Percentiles rank a stretch among this genome's conserved stretches.
These are phyloP conservation scores for Cancer borealis DNA, from an alignment of 2,888 invertebrate genomes.

Conservation along the genomic window DNA sequence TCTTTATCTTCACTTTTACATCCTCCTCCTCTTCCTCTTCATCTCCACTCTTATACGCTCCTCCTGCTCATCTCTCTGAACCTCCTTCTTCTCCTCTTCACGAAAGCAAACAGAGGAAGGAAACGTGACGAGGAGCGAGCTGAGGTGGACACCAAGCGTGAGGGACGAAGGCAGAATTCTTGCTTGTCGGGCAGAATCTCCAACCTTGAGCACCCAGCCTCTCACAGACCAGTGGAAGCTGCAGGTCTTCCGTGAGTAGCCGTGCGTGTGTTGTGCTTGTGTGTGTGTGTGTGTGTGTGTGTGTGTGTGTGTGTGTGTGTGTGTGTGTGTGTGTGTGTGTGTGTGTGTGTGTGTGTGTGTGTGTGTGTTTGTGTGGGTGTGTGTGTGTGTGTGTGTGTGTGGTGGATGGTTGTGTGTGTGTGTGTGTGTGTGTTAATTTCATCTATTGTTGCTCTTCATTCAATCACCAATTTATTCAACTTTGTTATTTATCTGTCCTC, in stretches of 20 bases:
- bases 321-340: slow-evolving; percentile 40
- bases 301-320: slow-evolving; percentile 10
- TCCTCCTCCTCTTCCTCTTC: neutral
- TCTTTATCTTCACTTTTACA: too few species aligned
- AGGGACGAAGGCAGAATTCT: slow-evolving; percentile 51
- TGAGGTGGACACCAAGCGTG: slow-evolving; percentile 60
- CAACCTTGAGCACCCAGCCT: neutral
- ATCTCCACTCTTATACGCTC: neutral
- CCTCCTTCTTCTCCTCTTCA: neutral
- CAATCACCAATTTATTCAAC: neutral
- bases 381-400: neutral
- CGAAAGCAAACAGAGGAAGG: slow-evolving; percentile 10
- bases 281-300: neutral
- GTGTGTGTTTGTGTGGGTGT: neutral
- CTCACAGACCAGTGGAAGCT: slow-evolving; percentile 54
- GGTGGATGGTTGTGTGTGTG: slow-evolving; percentile 7
- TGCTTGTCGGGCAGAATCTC: slow-evolving; percentile 49
- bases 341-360: slow-evolving; percentile 29
- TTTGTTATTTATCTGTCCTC: neutral
- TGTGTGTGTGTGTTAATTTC: neutral
- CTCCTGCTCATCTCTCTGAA: neutral
- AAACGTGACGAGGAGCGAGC: slow-evolving; percentile 57
- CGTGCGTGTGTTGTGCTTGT: neutral
- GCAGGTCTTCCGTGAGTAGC: slow-evolving; percentile 53
- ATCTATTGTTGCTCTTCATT: neutral